Conservation (phyloP, 2,797 vertebrate genomes). For the Chaetodon trifasciatus region DNA sequence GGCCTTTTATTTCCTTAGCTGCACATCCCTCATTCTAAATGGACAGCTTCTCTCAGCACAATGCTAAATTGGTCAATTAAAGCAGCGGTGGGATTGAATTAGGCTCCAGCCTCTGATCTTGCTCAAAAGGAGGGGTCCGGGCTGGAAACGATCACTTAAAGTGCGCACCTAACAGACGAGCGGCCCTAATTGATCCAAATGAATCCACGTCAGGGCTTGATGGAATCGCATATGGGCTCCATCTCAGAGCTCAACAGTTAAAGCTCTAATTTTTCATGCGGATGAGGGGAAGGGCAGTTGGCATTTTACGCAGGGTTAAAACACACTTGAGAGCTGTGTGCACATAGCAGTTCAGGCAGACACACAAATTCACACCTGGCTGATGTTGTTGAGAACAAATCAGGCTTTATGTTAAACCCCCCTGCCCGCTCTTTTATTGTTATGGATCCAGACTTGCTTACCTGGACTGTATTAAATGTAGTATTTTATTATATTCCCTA, state of each 20-base stretch:
- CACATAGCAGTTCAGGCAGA: conserved; percentile 41
- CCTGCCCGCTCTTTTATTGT: conserved; percentile 35
- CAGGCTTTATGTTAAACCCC: conserved; percentile 35
- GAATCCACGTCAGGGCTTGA: conserved; percentile 81
- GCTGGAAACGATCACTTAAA: conserved; percentile 83
- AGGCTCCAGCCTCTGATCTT: conserved; percentile 81
- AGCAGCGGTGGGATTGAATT: conserved; percentile 85
- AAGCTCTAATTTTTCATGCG: conserved; percentile 67
- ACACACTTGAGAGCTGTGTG: conserved; percentile 54
- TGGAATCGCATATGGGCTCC: conserved; percentile 70
- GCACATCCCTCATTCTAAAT: conserved; percentile 84
- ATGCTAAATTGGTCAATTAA: conserved; percentile 88
- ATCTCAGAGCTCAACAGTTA: conserved; percentile 70
- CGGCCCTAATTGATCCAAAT: conserved; percentile 84
- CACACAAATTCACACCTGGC: conserved; percentile 46
- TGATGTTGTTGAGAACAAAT: conserved; percentile 62
- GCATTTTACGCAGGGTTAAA: conserved; percentile 71
- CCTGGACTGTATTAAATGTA: conserved; percentile 46
- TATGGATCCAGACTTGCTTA: conserved; percentile 37
- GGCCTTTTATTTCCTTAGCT: conserved; percentile 83
- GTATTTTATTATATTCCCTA: conserved; percentile 54
- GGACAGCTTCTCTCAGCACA: conserved; percentile 85
- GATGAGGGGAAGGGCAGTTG: conserved; percentile 37
- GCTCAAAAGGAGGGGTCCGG: conserved; percentile 71
- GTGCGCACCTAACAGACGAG: conserved; percentile 81